Percentiles rank a stretch among this genome's conserved stretches.
Evolutionary conservation across 2,888 invertebrate genomes (phyloP).

Genomic region (Disparrhopalites patrizii): DNA sequence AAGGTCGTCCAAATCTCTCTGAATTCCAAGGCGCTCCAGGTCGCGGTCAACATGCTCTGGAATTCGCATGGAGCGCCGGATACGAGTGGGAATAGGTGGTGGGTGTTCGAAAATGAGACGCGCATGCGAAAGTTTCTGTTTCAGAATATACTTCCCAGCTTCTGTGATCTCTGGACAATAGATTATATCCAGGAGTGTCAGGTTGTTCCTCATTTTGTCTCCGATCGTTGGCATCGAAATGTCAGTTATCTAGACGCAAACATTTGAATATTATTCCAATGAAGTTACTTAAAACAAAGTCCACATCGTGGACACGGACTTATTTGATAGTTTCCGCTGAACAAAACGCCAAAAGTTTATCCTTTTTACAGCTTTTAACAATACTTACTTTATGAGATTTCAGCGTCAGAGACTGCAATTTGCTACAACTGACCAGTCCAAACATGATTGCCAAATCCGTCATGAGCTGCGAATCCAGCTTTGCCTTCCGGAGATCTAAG

Average conservation of each 20-base stretch:
- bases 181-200: slow-evolving; percentile 30
- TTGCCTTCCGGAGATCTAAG: slow-evolving; percentile 1
- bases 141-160: slow-evolving; percentile 39
- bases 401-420: slow-evolving; percentile 9
- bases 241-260: slow-evolving; percentile 34
- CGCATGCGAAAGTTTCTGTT: slow-evolving; percentile 34
- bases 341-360: too few relatives aligned
- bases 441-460: slow-evolving; percentile 27
- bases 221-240: slow-evolving; percentile 38
- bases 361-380: too few relatives aligned
- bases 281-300: background rate
- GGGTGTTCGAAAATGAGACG: slow-evolving; percentile 26
- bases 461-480: slow-evolving; percentile 16
- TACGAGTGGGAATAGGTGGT: background rate
- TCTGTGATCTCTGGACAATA: slow-evolving; percentile 38
- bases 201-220: slow-evolving; percentile 32
- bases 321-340: too few relatives aligned
- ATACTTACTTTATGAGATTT: slow-evolving; percentile 13
- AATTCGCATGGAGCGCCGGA: background rate
- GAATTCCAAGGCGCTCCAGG: background rate
- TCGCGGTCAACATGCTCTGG: slow-evolving; percentile 5
- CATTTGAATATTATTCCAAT: background rate
- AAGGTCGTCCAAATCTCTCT: slow-evolving; percentile 1
- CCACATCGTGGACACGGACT: background rate
- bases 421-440: slow-evolving; percentile 20